phyloP scores from a whole-genome alignment of 2,113 vertebrate genomes.

The Nerophis ophidion region DNA sequence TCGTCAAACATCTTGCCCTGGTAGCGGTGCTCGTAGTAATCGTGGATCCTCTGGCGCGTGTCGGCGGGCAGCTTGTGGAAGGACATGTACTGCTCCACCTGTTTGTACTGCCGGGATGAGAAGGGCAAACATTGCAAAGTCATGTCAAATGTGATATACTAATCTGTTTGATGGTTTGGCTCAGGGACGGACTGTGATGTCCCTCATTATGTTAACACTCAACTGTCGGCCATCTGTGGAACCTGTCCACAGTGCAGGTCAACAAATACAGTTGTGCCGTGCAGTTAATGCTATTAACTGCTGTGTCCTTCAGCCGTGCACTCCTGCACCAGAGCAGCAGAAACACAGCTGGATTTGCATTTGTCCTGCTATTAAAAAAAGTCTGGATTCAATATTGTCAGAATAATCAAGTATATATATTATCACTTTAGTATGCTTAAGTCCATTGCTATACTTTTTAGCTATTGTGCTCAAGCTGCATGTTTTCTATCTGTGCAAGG shows the following conservation, averaged over 20 bases:
- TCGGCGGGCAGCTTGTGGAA: conserved; percentile 96
- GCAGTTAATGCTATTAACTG: conserved; percentile 65
- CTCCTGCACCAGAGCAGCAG: conserved; percentile 28
- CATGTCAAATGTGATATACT: conserved; percentile 47
- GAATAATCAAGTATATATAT: too few relatives aligned
- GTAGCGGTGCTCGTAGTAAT: conserved; percentile 97
- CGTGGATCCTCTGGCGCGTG: conserved; percentile 93
- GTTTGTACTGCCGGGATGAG: conserved; percentile 82
- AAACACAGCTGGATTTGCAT: conserved; percentile 14
- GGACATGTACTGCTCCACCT: conserved; percentile 99
- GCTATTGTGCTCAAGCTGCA: too few relatives aligned
- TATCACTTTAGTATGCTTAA: too few relatives aligned
- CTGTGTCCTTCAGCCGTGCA: conserved; percentile 56
- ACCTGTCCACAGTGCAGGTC: conserved; percentile 48
- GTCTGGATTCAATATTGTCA: background rate
- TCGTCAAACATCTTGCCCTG: conserved; percentile 99
- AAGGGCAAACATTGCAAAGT: conserved; percentile 43
- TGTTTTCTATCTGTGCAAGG: too few relatives aligned
- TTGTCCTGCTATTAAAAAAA: conserved; percentile 5
- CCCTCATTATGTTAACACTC: conserved; percentile 64
- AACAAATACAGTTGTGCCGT: conserved; percentile 56
- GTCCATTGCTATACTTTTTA: too few relatives aligned
- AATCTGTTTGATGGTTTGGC: conserved; percentile 57
- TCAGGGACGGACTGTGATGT: conserved; percentile 52
- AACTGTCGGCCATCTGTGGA: conserved; percentile 65